phyloP scores from a whole-genome alignment of 2,888 invertebrate species.

The Phortica okadai region DNA sequence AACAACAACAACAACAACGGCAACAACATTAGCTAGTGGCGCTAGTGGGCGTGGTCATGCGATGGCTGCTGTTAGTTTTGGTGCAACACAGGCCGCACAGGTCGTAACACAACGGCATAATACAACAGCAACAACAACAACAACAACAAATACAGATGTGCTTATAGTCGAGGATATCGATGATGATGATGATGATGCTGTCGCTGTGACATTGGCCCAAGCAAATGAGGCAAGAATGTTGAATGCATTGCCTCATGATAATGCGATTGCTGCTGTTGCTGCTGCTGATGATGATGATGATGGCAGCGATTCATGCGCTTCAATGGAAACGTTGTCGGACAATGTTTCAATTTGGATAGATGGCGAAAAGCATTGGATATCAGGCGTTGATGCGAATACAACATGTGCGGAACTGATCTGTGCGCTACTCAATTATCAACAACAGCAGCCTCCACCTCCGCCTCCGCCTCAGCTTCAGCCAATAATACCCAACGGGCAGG shows the following conservation, averaged over 20 bases:
- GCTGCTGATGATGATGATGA: slow-evolving; percentile 46
- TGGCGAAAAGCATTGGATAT: slow-evolving; percentile 88
- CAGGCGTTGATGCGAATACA: slow-evolving; percentile 85
- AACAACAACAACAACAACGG: slow-evolving; percentile 28
- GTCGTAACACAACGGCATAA: neutral
- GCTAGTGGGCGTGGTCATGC: slow-evolving; percentile 10
- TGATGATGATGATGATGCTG: slow-evolving; percentile 30
- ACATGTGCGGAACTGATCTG: slow-evolving; percentile 88
- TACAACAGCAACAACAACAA: neutral
- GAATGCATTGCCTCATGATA: slow-evolving; percentile 23
- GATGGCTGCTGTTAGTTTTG: neutral
- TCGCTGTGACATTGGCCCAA: slow-evolving; percentile 28
- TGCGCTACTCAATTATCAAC: slow-evolving; percentile 81
- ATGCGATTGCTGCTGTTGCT: slow-evolving; percentile 27
- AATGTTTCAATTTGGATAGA: slow-evolving; percentile 86
- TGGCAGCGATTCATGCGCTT: slow-evolving; percentile 61
- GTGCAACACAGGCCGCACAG: neutral
- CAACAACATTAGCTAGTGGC: slow-evolving; percentile 22
- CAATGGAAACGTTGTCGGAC: slow-evolving; percentile 75
- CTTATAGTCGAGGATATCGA: slow-evolving; percentile 21
- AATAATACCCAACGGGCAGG: too few species aligned
- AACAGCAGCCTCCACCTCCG: slow-evolving; percentile 19
- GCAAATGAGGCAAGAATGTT: slow-evolving; percentile 34
- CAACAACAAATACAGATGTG: slow-evolving; percentile 7
- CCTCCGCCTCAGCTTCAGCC: too few species aligned